Evolutionary conservation across 2,797 vertebrate genomes (phyloP).

Genomic region (Malurus splendens): DNA sequence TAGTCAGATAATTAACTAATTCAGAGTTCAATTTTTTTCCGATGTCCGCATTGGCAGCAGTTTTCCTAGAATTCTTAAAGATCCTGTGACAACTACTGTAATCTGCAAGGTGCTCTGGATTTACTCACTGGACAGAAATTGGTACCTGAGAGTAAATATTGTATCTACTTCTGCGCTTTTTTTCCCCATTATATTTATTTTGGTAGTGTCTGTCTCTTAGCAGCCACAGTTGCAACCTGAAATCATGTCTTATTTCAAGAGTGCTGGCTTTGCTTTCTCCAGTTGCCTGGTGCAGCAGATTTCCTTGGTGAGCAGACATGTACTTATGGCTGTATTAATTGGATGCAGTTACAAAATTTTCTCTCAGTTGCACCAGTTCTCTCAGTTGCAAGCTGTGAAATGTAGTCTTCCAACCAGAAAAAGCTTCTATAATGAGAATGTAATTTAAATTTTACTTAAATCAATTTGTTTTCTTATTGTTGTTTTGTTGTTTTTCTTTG

Average conservation of each 20-base stretch:
- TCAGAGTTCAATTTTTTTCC: neutral
- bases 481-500: neutral
- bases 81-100: slow-evolving; percentile 1
- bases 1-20: slow-evolving; percentile 7
- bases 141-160: slow-evolving; percentile 29
- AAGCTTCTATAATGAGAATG: neutral
- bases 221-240: slow-evolving; percentile 11
- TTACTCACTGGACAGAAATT: slow-evolving; percentile 32
- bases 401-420: neutral
- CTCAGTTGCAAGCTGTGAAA: neutral
- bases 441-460: neutral
- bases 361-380: neutral
- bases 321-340: neutral
- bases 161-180: neutral
- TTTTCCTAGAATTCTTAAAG: slow-evolving; percentile 18
- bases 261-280: neutral
- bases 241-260: slow-evolving; percentile 15
- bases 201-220: slow-evolving; percentile 20
- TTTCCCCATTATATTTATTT: slow-evolving; percentile 37
- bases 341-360: neutral
- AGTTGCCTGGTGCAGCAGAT: neutral
- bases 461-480: neutral
- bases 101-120: slow-evolving; percentile 7
- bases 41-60: neutral
- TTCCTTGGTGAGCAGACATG: neutral